Evolutionary conservation across 2,888 invertebrate genomes (phyloP).

Genomic region (Gastracanthus pulcherrimus): DNA sequence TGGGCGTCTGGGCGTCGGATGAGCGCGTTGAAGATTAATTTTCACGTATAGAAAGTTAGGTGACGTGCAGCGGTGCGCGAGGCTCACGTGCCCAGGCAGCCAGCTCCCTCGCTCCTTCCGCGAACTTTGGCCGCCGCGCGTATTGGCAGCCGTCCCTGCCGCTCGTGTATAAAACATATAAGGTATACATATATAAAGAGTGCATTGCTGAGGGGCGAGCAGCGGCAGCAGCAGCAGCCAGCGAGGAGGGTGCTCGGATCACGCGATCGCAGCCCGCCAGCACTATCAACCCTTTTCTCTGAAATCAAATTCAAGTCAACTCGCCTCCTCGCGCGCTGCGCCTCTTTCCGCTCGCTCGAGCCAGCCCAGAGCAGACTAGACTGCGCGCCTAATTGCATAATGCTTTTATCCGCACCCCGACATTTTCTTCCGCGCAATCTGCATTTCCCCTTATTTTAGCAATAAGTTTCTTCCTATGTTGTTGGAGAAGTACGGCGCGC

Average conservation of each 20-base stretch:
- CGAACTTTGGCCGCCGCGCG: slow-evolving; percentile 34
- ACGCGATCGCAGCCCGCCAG: slow-evolving; percentile 71
- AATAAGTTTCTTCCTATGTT: no score
- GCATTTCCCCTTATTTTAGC: slow-evolving; percentile 35
- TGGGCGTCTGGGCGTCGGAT: no score
- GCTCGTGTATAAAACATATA: slow-evolving; percentile 14
- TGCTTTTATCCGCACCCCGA: slow-evolving; percentile 70
- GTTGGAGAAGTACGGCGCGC: no score
- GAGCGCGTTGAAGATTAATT: slow-evolving; percentile 44
- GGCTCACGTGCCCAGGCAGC: slow-evolving; percentile 1
- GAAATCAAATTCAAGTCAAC: slow-evolving; percentile 73
- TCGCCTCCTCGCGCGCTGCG: slow-evolving; percentile 45
- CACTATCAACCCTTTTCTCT: slow-evolving; percentile 73
- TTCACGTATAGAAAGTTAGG: slow-evolving; percentile 47
- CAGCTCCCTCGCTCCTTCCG: slow-evolving; percentile 21
- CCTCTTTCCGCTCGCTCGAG: slow-evolving; percentile 50
- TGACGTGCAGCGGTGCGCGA: slow-evolving; percentile 42
- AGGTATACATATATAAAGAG: slow-evolving; percentile 35
- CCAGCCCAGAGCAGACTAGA: slow-evolving; percentile 67
- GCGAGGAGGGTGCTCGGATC: slow-evolving; percentile 69
- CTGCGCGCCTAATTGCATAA: slow-evolving; percentile 75
- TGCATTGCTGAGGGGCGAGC: slow-evolving; percentile 44
- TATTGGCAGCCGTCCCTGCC: slow-evolving; percentile 32
- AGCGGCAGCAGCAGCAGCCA: slow-evolving; percentile 59
- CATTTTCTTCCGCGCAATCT: slow-evolving; percentile 58